Conservation (phyloP, 1,140 invertebrate species). For the Cotesia glomerata region DNA sequence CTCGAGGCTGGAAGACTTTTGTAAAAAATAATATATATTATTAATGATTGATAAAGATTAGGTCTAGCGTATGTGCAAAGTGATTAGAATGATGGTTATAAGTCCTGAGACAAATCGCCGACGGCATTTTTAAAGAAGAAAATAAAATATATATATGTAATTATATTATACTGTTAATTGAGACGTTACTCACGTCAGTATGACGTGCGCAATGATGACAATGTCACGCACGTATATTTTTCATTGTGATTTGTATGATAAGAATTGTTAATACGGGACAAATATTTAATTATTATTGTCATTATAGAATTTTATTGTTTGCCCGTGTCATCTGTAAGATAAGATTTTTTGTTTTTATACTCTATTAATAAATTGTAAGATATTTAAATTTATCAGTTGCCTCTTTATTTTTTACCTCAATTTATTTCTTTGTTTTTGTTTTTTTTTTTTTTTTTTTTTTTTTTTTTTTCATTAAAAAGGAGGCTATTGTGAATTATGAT, state of each 20-base stretch:
- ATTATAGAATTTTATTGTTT: neutral
- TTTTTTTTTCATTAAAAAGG: too few relatives aligned
- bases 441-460: too few relatives aligned
- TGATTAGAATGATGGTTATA: too few relatives aligned
- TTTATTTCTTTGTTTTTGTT: too few relatives aligned
- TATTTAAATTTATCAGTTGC: neutral
- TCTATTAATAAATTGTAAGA: conserved; percentile 1
- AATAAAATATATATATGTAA: neutral
- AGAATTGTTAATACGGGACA: neutral
- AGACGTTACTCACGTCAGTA: neutral
- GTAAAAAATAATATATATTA: neutral
- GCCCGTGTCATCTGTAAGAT: neutral
- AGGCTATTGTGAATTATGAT: too few relatives aligned
- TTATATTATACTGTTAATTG: neutral
- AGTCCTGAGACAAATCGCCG: too few relatives aligned
- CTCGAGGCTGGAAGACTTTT: neutral
- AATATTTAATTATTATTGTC: neutral
- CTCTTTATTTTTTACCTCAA: too few relatives aligned
- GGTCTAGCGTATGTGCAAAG: neutral
- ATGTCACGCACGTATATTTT: conserved; percentile 10
- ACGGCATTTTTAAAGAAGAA: too few relatives aligned
- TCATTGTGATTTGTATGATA: conserved; percentile 13
- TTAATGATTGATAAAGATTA: too few relatives aligned
- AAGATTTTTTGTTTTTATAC: conserved; percentile 8
- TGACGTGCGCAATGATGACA: neutral